Conservation (phyloP, 1,140 invertebrate species). For the Zaprionus vittiger region DNA sequence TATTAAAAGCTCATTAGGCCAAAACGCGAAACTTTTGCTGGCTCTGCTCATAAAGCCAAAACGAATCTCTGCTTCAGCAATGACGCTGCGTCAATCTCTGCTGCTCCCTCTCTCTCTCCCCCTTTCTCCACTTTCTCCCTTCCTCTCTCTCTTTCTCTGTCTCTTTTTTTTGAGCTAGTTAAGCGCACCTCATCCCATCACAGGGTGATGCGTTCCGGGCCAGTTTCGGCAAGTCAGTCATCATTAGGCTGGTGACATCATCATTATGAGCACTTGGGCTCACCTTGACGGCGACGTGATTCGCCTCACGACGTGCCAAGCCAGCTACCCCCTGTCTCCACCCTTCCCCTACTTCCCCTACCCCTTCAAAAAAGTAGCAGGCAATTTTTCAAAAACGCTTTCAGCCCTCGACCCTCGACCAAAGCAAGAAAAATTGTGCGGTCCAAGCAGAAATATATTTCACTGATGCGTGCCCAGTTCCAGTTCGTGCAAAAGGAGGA, state of each 20-base stretch:
- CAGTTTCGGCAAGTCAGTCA: slow-evolving; percentile 13
- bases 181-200: background rate
- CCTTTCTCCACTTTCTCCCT: background rate
- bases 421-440: slow-evolving; percentile 80
- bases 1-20: slow-evolving; percentile 82
- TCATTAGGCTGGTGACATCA: slow-evolving; percentile 20
- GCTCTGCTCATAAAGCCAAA: slow-evolving; percentile 43
- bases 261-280: slow-evolving; percentile 9
- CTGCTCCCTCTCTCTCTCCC: no score
- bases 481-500: background rate
- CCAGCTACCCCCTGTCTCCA: background rate
- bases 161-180: background rate
- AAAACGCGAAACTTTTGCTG: slow-evolving; percentile 59
- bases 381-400: slow-evolving; percentile 73
- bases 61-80: slow-evolving; percentile 11
- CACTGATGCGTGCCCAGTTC: slow-evolving; percentile 35
- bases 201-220: background rate
- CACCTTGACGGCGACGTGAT: slow-evolving; percentile 15
- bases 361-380: slow-evolving; percentile 60
- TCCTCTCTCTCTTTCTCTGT: background rate
- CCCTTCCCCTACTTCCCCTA: background rate
- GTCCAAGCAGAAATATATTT: slow-evolving; percentile 69
- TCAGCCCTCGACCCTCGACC: slow-evolving; percentile 42
- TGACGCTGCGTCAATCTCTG: slow-evolving; percentile 19
- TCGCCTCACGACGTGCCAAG: slow-evolving; percentile 1